phyloP scores from a whole-genome alignment of 2,113 vertebrate species.

The Peucedramus taeniatus region DNA sequence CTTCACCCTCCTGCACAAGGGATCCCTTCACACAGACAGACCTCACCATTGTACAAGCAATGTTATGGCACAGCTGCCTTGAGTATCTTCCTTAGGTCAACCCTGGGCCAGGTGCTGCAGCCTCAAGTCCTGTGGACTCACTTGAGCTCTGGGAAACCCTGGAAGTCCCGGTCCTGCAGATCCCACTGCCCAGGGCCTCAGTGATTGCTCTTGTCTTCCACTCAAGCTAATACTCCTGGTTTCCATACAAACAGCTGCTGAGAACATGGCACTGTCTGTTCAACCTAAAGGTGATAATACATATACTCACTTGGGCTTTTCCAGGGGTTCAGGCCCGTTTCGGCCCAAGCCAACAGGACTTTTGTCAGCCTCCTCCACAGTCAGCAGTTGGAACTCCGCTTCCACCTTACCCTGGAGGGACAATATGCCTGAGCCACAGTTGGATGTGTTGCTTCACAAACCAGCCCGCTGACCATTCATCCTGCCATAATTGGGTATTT shows the following conservation, averaged over 20 bases:
- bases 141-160: background rate
- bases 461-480: background rate
- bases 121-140: background rate
- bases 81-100: background rate
- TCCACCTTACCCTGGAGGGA: conserved; percentile 89
- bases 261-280: background rate
- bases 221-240: background rate
- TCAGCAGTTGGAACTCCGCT: conserved; percentile 87
- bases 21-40: background rate
- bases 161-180: background rate
- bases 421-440: background rate
- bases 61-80: background rate
- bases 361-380: conserved; percentile 85
- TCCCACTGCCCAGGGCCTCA: background rate
- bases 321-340: conserved; percentile 90
- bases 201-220: background rate
- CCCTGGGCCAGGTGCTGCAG: background rate
- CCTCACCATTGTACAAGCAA: background rate
- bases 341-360: conserved; percentile 84
- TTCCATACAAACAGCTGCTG: background rate
- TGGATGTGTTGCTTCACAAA: background rate
- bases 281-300: background rate
- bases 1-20: fast-evolving
- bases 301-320: conserved; percentile 87
- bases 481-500: background rate